Base-by-base conservation (phyloP, 2,797 vertebrate species). In the Cephalopachus bancanus region DNA sequence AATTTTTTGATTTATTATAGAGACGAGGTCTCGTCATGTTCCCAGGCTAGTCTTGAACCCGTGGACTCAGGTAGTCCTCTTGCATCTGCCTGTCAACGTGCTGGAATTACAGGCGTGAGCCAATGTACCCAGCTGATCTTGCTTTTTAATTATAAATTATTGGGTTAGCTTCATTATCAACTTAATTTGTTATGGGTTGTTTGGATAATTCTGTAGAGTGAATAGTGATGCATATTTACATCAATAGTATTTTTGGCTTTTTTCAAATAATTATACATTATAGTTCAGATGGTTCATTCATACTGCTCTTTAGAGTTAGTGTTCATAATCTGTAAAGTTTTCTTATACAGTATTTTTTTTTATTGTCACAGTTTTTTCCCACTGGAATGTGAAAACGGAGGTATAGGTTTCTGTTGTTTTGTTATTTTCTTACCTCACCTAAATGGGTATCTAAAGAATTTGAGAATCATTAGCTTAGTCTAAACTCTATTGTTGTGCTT, bases 101-200 rank as follows among this genome's bases (percentile, higher is more conserved):
- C 67, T 33, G n/a, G n/a, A 17, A 69, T 69, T 69, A 33, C 33
- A 33, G 67, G n/a, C 33, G 67, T 69, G 17, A 16, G 33, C 67
- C 4, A 20, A 16, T 69, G 20, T 10, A 69, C n/a, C 67, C 20
- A n/a, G 67, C 30, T 60, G 37, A 33, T 30, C 65, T 59, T 92
- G 37, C 33, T 19, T 83, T 60, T 69, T 91, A 91, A 93, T 93
- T 96, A 76, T 24, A 83, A 55, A 55, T 94, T 71, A 22, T 72
- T 59, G 3, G 10, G 4, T 67, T 83, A 53, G 24, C 28, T 76
- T 91, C 12, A 8, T 91, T 72, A 67, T 37, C 49, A 76, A 7
- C 51, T 59, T 49, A 59, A 67, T 49, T 74, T 69, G 26, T 37
- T 93, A 53, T 44, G 49, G 19, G 75, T 59, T 67, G 55, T 78